A percentile compares a stretch with the other conserved stretches of the same genome.
Conservation (phyloP, 2,113 vertebrate genomes). For the Pseudolaguvia tuberculata region DNA sequence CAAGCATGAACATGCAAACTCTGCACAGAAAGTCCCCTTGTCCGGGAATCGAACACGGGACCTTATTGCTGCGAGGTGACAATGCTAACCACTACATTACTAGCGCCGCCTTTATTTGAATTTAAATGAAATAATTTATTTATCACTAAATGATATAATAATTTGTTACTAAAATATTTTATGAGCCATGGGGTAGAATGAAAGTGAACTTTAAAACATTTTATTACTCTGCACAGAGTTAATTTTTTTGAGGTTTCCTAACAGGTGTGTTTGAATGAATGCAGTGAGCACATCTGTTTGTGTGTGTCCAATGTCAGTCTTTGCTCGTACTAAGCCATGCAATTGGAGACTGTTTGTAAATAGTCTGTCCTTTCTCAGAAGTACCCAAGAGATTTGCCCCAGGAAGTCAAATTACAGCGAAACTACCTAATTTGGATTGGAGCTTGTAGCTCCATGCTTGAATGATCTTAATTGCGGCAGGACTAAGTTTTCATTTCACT, state of each 20-base stretch:
- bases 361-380: conserved; percentile 84
- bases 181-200: too few species aligned
- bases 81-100: too few species aligned
- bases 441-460: conserved; percentile 72
- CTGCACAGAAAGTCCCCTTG: too few species aligned
- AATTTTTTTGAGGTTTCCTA: conserved; percentile 13
- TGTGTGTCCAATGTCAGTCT: conserved; percentile 44
- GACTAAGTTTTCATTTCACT: conserved; percentile 69
- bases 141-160: background rate
- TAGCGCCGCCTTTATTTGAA: background rate
- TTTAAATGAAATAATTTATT: background rate
- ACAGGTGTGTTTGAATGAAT: conserved; percentile 50
- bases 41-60: too few species aligned
- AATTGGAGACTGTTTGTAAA: conserved; percentile 84
- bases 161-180: background rate
- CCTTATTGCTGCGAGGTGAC: too few species aligned
- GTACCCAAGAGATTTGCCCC: conserved; percentile 70
- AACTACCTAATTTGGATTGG: conserved; percentile 81
- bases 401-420: conserved; percentile 82
- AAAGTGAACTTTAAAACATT: background rate
- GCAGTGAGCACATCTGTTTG: conserved; percentile 22
- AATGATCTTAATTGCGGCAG: conserved; percentile 78
- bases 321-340: conserved; percentile 56
- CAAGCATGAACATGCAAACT: too few species aligned
- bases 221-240: background rate